phyloP scores from a whole-genome alignment of 2,113 vertebrate genomes.

The Damaliscus lunatus region DNA sequence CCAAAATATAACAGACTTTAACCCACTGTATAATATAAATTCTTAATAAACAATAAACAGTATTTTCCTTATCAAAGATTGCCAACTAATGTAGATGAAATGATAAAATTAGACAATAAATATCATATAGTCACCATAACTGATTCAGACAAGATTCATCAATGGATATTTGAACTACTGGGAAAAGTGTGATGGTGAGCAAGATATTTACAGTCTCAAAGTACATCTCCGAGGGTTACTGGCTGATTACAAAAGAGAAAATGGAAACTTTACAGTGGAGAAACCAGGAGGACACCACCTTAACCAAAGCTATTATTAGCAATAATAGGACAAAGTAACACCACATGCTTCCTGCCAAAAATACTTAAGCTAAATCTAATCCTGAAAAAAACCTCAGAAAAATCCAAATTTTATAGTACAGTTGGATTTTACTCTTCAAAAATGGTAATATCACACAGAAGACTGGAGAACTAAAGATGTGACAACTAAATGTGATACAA shows the following conservation, averaged over 20 bases:
- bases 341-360: conserved; percentile 1
- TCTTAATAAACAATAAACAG: not conserved
- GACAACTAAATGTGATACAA: not conserved
- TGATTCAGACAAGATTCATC: not conserved
- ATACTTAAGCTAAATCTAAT: conserved; percentile 3
- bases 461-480: not conserved
- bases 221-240: not conserved
- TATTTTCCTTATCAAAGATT: not conserved
- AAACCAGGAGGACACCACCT: conserved; percentile 18
- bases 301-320: conserved; percentile 40
- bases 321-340: conserved; percentile 25
- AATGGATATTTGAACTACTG: not conserved
- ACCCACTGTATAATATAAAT: not conserved
- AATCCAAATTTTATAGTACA: not conserved
- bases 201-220: conserved; percentile 29
- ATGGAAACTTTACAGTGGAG: conserved; percentile 3
- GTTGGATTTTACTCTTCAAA: not conserved
- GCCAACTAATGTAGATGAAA: not conserved
- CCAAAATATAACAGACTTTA: conserved; percentile 15
- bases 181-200: not conserved
- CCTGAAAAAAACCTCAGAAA: not conserved
- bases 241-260: conserved; percentile 40
- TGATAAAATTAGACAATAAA: not conserved
- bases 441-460: not conserved
- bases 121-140: not conserved